Percentiles rank a stretch among this genome's conserved stretches.
Evolutionary conservation across 2,888 invertebrate genomes (phyloP).

Genomic region (Sphinx pinastri): DNA sequence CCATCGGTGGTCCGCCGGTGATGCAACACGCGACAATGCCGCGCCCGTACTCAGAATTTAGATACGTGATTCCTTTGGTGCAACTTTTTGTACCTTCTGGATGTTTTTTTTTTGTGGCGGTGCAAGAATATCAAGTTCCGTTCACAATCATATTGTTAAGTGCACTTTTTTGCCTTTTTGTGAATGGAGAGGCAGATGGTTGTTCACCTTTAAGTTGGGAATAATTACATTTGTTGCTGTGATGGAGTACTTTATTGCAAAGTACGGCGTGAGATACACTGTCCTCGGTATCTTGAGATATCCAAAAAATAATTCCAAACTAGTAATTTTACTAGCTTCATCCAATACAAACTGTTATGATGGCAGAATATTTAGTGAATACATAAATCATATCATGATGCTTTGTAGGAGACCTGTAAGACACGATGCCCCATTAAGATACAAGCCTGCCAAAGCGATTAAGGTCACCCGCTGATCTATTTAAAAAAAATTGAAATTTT

Average conservation of each 20-base stretch:
- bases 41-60: slow-evolving; percentile 21
- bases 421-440: background rate
- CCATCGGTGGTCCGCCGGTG: slow-evolving; percentile 50
- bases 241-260: no score
- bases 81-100: background rate
- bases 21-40: slow-evolving; percentile 42
- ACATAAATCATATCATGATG: background rate
- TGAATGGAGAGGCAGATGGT: no score
- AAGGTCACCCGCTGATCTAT: background rate
- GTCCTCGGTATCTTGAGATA: no score
- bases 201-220: no score
- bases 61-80: slow-evolving; percentile 23
- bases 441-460: background rate
- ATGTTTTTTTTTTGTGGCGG: background rate
- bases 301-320: no score
- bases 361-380: background rate
- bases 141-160: no score
- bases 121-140: background rate
- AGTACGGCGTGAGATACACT: no score
- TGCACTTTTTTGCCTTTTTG: no score
- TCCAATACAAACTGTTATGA: no score
- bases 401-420: background rate
- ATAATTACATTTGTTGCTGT: no score
- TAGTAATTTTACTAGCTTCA: no score
- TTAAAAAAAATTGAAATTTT: background rate